Evolutionary conservation across 2,797 vertebrate genomes (phyloP), one percentile per base, ranked within the genome.

Genomic region (Spheniscus humboldti): DNA sequence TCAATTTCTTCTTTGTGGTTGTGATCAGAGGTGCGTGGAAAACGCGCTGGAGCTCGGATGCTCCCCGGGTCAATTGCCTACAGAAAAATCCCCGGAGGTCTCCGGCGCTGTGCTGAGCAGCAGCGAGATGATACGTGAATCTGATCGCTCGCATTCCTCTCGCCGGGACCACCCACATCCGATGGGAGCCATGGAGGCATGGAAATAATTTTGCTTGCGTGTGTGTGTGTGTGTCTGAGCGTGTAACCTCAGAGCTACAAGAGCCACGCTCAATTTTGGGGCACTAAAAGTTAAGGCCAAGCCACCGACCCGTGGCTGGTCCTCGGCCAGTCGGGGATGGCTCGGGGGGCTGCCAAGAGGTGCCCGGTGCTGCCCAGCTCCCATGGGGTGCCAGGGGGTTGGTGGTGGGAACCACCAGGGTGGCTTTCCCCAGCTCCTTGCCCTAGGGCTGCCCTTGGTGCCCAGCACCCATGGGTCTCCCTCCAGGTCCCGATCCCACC

Each of bases 91-190:
- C 94, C 90, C 9, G 39, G 79, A 86, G 52, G 35, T 83, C 52
- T 82, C 83, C 41, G 18, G 20, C 24, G 25, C 73, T 22, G 69
- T 6, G 17, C 59, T 12, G 59, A 43, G 71, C 31, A 20, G 86
- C 55, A 81, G 75, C 37, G 59, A 86, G 86, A 80, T 17, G 68
- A 25, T 56, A 43, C 57, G 17, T 31, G 86, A 39, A 57, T 80
- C 90, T 73, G 6, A 90, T 31, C 56, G 27, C 94, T 59, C 62
- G 60, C 91, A 86, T 96, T 95, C 74, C 95, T 66, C 71, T 33
- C 30, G 23, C 56, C 78, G 37, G 89, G 96, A 98, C 95, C 96
- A 94, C 96, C 90, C 97, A 73, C 68, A 84, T 64, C 76, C 86
- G 18, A 78, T 37, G 93, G 80, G 90, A 95, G 91, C 85, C 33